Conservation (phyloP, 2,888 invertebrate species). For the Luffia ferchaultella region DNA sequence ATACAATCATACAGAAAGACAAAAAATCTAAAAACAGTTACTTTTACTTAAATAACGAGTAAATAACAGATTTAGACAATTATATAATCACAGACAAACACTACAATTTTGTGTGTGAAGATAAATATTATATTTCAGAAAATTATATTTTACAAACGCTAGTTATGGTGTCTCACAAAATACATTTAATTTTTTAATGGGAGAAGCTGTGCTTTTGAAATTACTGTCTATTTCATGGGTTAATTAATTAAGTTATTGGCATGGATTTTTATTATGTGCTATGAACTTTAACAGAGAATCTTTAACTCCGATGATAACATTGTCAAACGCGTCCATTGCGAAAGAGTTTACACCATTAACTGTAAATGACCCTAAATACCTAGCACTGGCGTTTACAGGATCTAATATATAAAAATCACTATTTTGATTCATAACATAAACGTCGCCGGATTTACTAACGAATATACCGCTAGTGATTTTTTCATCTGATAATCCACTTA, state of each 20-base stretch:
- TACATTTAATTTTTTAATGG: no score
- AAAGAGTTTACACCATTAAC: constrained; percentile 46
- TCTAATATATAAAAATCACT: constrained; percentile 43
- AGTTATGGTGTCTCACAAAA: no score
- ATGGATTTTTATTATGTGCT: constrained; percentile 38
- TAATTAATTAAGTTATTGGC: constrained; percentile 19
- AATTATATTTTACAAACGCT: no score
- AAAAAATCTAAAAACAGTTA: no score
- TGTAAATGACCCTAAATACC: constrained; percentile 34
- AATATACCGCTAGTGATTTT: constrained; percentile 43
- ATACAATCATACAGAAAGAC: no score
- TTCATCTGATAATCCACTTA: constrained; percentile 41
- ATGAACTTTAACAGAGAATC: constrained; percentile 40
- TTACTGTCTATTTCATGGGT: no score
- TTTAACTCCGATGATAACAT: constrained; percentile 44
- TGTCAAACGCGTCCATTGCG: constrained; percentile 47
- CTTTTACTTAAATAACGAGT: no score
- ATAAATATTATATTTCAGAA: no score
- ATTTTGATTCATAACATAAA: constrained; percentile 50
- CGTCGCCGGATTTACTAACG: constrained; percentile 42
- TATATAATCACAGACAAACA: no score
- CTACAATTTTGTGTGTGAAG: no score
- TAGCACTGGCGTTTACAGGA: constrained; percentile 35
- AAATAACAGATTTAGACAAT: no score
- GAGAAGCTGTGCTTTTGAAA: no score